phyloP scores from a whole-genome alignment of 2,888 invertebrate genomes.

The Heliconius cydno region DNA sequence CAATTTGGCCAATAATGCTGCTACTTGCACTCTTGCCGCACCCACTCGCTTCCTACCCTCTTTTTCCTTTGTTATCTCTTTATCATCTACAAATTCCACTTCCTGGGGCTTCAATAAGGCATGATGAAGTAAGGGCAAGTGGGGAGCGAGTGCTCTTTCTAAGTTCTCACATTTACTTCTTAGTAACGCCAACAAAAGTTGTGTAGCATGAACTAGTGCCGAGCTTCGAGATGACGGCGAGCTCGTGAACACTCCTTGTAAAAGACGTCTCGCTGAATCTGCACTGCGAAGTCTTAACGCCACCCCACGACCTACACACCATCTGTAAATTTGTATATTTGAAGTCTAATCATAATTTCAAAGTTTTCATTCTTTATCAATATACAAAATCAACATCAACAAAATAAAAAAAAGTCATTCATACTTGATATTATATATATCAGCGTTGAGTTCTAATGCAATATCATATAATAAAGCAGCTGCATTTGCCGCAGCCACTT shows the following conservation, averaged over 20 bases:
- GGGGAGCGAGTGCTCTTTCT: slow-evolving; percentile 74
- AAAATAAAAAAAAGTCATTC: neutral
- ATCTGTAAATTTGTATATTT: slow-evolving; percentile 29
- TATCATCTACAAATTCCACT: too few relatives aligned
- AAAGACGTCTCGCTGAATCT: slow-evolving; percentile 70
- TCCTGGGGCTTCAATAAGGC: slow-evolving; percentile 61
- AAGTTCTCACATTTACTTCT: slow-evolving; percentile 61
- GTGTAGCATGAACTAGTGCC: slow-evolving; percentile 91
- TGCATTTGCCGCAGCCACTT: slow-evolving; percentile 92
- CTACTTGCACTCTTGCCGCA: slow-evolving; percentile 88
- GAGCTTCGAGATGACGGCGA: slow-evolving; percentile 85
- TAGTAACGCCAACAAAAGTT: slow-evolving; percentile 88
- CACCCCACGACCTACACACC: slow-evolving; percentile 45
- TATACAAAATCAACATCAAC: neutral
- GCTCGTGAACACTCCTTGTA: slow-evolving; percentile 87
- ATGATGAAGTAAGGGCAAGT: slow-evolving; percentile 77
- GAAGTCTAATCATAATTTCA: too few relatives aligned
- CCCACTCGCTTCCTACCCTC: slow-evolving; percentile 71
- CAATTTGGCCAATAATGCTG: slow-evolving; percentile 89
- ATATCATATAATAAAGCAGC: slow-evolving; percentile 95
- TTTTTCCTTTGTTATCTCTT: too few relatives aligned
- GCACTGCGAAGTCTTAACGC: slow-evolving; percentile 49
- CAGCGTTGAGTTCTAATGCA: slow-evolving; percentile 74
- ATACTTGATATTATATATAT: neutral
- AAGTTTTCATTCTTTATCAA: neutral